Evolutionary conservation across 2,888 invertebrate species (phyloP).

Genomic region (Pheosia gnoma): DNA sequence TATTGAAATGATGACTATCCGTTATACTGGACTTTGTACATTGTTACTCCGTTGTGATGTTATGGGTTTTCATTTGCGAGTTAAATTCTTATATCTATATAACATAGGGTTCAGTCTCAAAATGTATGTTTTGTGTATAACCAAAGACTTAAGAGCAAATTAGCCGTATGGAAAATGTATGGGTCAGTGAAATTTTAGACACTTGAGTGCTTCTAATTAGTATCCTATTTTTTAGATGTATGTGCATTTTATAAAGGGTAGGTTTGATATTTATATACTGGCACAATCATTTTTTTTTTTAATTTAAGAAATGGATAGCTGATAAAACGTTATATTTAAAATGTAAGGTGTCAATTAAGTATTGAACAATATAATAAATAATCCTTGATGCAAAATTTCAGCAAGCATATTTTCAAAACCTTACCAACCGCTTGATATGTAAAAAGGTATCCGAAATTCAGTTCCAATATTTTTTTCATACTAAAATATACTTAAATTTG

Average conservation of each 20-base stretch:
- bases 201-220: slow-evolving; percentile 33
- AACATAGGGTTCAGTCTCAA: no score
- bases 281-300: no score
- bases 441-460: slow-evolving; percentile 31
- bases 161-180: slow-evolving; percentile 31
- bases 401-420: slow-evolving; percentile 15
- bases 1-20: no score
- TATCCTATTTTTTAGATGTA: slow-evolving; percentile 13
- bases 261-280: no score
- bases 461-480: slow-evolving; percentile 28
- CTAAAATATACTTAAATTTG: no score
- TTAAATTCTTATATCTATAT: no score
- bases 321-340: no score
- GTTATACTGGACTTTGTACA: no score
- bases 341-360: no score
- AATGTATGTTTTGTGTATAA: background rate
- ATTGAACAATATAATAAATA: background rate
- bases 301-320: no score
- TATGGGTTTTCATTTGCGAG: no score
- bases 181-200: slow-evolving; percentile 41
- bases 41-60: no score
- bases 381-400: slow-evolving; percentile 22
- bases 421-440: slow-evolving; percentile 30
- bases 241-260: background rate
- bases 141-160: slow-evolving; percentile 26